phyloP scores from a whole-genome alignment of 2,888 invertebrate genomes.

The Brenthis ino region DNA sequence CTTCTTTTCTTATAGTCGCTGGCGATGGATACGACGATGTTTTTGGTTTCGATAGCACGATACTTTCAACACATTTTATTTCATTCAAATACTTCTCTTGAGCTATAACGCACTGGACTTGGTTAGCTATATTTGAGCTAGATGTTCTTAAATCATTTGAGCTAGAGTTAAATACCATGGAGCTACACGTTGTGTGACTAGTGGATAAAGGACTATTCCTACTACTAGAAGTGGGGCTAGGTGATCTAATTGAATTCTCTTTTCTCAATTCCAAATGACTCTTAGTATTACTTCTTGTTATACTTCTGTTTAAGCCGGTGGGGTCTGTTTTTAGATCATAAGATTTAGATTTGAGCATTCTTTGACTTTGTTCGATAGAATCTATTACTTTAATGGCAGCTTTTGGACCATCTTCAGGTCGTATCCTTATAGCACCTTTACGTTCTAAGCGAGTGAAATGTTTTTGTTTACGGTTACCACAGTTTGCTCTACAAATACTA shows the following conservation, averaged over 20 bases:
- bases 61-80: slow-evolving; percentile 76
- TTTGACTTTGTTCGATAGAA: slow-evolving; percentile 77
- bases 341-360: slow-evolving; percentile 76
- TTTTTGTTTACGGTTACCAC: slow-evolving; percentile 68
- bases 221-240: slow-evolving; percentile 76
- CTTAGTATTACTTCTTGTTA: slow-evolving; percentile 64
- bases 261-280: slow-evolving; percentile 72
- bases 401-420: slow-evolving; percentile 75
- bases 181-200: slow-evolving; percentile 79
- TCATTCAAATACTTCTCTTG: slow-evolving; percentile 79
- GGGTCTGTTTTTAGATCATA: slow-evolving; percentile 76
- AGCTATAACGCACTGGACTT: slow-evolving; percentile 79
- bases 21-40: slow-evolving; percentile 65
- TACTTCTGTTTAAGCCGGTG: slow-evolving; percentile 63
- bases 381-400: slow-evolving; percentile 76
- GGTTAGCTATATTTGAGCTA: slow-evolving; percentile 74
- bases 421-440: slow-evolving; percentile 76
- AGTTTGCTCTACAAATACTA: slow-evolving; percentile 70
- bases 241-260: slow-evolving; percentile 69
- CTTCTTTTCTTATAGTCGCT: slow-evolving; percentile 67
- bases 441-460: slow-evolving; percentile 71
- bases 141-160: slow-evolving; percentile 78
- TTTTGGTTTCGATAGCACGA: slow-evolving; percentile 71
- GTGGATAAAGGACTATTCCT: slow-evolving; percentile 78
- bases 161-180: slow-evolving; percentile 80